Base-by-base conservation (phyloP, 2,888 invertebrate genomes). In the Polydrusus tereticollis region DNA sequence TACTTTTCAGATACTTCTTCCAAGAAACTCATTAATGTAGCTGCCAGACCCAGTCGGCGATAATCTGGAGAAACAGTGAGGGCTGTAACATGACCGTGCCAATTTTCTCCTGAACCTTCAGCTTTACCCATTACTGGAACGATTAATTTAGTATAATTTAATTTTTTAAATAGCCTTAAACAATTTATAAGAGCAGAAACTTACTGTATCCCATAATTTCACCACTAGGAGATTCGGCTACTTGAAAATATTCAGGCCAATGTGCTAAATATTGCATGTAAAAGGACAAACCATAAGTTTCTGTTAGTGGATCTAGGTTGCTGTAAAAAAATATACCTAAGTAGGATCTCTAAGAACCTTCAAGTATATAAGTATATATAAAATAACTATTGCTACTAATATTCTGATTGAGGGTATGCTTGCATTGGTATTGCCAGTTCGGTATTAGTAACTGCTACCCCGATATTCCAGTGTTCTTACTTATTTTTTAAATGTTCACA, bases 51-150 rank as follows among this genome's bases (percentile, higher is more conserved):
- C 10, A 98, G 86, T 77, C 99, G 89, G 80, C 99, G 89, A 82
- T 94, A 99, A 82, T 96, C 95, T 0, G 98, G 97, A 3, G 98
- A 95, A 1, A 99, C 98, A 5, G 98, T 98, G 38, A 99, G 87
- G 1, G 99, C 99, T 47, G 99, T 99, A 8, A 99, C 99, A 87
- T 99, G 99, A 0, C 99, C 99, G 88, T 99, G 99, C 98, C 98
- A 99, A 83, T 97, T 94, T 78, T 98, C 97, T 60, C 94, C 93
- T 78, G 91, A 91, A 0, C 99, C 99, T 87, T 99, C 99, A 0
- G 98, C 95, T 87, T 99, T 99, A 38, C 99, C 99, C 98, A 99
- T 99, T 64, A 99, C 98, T 98, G 83, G 75, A 89, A 86, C n/a
- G 55, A 14, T 26, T 59, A 36, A 16, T 16, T 14, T 26, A 55